phyloP scores from a whole-genome alignment of 92 coral and sea anemone species.

The Anthopleura xanthogrammica region DNA sequence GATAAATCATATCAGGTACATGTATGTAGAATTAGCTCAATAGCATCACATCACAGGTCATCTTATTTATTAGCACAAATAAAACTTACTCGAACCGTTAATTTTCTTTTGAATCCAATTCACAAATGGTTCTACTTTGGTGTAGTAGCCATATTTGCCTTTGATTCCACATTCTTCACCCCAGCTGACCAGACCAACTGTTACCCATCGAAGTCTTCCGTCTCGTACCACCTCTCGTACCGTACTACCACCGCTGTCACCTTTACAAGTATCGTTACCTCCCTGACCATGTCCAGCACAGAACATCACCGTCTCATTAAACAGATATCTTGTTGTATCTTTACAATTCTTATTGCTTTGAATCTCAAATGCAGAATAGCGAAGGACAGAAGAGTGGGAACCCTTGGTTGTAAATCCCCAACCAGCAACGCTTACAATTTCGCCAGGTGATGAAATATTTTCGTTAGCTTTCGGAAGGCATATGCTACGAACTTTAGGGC shows the following conservation, averaged over 20 bases:
- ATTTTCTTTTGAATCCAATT: conserved; percentile 66
- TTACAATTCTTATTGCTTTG: neutral
- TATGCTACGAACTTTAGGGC: conserved; percentile 30
- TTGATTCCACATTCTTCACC: conserved; percentile 51
- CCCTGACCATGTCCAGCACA: too few relatives aligned
- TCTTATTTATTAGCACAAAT: neutral
- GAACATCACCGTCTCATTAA: too few relatives aligned
- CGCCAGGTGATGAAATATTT: neutral
- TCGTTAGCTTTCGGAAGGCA: conserved; percentile 45
- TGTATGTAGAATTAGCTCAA: neutral
- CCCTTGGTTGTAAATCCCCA: conserved; percentile 49
- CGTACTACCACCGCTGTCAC: conserved; percentile 74
- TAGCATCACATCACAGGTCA: too few relatives aligned
- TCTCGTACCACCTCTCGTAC: conserved; percentile 26
- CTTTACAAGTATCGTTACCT: too few relatives aligned
- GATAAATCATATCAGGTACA: too few relatives aligned
- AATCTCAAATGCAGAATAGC: neutral
- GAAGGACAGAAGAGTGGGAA: neutral
- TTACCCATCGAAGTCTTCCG: conserved; percentile 7
- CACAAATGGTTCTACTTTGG: conserved; percentile 40
- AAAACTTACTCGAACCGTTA: neutral
- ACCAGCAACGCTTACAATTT: conserved; percentile 39
- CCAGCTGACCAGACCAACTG: conserved; percentile 48
- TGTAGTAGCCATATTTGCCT: conserved; percentile 47
- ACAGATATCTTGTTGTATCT: neutral